A percentile compares a stretch with the other conserved stretches of the same genome.
Conservation (phyloP, 1,140 invertebrate species). For the Cryptotermes secundus region DNA sequence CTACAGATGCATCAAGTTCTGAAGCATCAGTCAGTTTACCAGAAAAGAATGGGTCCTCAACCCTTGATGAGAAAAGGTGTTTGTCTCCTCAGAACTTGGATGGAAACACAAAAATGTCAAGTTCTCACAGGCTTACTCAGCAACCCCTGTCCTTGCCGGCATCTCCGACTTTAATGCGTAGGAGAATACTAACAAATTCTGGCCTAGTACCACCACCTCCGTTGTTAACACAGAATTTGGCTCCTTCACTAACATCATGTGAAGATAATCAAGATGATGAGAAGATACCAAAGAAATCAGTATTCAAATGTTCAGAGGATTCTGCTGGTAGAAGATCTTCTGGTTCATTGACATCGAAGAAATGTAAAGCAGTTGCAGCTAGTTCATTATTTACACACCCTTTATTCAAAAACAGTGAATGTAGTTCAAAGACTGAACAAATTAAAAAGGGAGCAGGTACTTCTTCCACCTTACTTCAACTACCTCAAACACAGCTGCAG, state of each 20-base stretch:
- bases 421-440: conserved; percentile 12
- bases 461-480: conserved; percentile 26
- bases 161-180: conserved; percentile 37
- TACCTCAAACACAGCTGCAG: background rate
- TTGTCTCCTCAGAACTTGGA: background rate
- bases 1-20: conserved; percentile 12
- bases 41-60: background rate
- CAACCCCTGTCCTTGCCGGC: conserved; percentile 36
- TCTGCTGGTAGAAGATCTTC: background rate
- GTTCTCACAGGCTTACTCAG: background rate
- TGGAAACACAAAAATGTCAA: background rate
- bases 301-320: background rate
- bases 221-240: background rate
- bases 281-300: background rate
- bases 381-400: conserved; percentile 54
- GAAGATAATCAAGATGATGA: conserved; percentile 17
- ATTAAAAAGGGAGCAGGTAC: conserved; percentile 14
- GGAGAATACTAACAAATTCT: conserved; percentile 23
- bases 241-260: background rate
- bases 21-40: background rate
- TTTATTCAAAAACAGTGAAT: conserved; percentile 45
- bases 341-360: background rate
- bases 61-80: background rate
- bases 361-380: conserved; percentile 22
- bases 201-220: conserved; percentile 12